A percentile compares a stretch with the other conserved stretches of the same genome.
These are phyloP conservation scores for Synergus laeviventris DNA, from an alignment of 2,888 invertebrate genomes.

Conservation along the genomic window DNA sequence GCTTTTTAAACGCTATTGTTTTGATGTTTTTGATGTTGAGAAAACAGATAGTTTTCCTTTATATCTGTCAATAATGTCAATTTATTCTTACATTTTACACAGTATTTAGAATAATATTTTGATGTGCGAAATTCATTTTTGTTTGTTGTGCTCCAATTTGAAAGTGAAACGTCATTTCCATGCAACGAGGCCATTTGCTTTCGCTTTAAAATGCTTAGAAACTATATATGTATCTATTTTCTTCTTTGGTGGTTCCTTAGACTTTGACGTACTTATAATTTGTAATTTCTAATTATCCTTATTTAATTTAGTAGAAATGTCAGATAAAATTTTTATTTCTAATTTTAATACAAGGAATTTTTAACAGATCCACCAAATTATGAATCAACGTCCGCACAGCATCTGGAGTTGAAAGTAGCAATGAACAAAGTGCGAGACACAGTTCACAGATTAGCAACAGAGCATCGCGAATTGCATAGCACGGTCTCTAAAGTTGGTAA, in stretches of 20 bases:
- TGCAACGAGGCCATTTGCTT: too few relatives aligned
- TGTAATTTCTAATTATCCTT: not conserved
- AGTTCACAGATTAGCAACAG: constrained; percentile 88
- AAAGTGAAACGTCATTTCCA: too few relatives aligned
- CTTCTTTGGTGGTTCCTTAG: too few relatives aligned
- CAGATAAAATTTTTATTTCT: too few relatives aligned
- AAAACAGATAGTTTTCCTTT: too few relatives aligned
- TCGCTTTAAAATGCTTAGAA: too few relatives aligned
- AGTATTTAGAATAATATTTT: too few relatives aligned
- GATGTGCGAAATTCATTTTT: too few relatives aligned
- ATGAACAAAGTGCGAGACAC: constrained; percentile 89
- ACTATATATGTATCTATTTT: not conserved
- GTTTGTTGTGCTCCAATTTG: too few relatives aligned
- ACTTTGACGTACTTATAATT: not conserved
- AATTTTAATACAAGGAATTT: not conserved
- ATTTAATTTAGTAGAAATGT: not conserved
- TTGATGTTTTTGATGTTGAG: not conserved
- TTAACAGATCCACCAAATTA: constrained; percentile 82
- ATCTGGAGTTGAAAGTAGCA: constrained; percentile 84
- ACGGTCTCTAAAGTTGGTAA: constrained; percentile 96
- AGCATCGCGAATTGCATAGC: constrained; percentile 89
- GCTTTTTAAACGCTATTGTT: not conserved
- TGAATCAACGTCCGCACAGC: constrained; percentile 84
- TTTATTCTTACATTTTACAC: not conserved
- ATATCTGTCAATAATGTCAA: not conserved